These are phyloP conservation scores for Eutolmus rufibarbis DNA, from an alignment of 2,888 invertebrate species.

Conservation along the genomic window DNA sequence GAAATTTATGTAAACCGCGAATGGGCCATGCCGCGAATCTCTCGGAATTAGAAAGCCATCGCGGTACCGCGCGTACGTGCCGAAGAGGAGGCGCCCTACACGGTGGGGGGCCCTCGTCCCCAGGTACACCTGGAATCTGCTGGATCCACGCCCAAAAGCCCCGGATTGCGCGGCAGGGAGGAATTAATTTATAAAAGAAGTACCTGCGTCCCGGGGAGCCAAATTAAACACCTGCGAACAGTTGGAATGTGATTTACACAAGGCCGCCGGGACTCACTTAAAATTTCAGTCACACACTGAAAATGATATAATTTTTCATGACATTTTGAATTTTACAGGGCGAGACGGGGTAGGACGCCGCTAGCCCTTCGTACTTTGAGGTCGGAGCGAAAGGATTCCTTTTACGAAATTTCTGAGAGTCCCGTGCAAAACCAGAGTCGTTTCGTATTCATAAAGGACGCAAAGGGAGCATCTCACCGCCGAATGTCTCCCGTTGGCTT, in stretches of 20 bases:
- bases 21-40: background rate
- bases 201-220: background rate
- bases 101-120: background rate
- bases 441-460: slow-evolving; percentile 42
- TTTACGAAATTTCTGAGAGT: slow-evolving; percentile 24
- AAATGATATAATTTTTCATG: slow-evolving; percentile 42
- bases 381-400: slow-evolving; percentile 19
- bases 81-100: background rate
- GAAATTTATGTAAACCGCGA: slow-evolving; percentile 24
- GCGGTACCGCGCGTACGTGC: background rate
- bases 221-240: slow-evolving; percentile 43
- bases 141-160: background rate
- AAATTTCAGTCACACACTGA: slow-evolving; percentile 40
- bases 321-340: slow-evolving; percentile 34
- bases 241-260: slow-evolving; percentile 41
- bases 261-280: slow-evolving; percentile 35
- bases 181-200: slow-evolving; percentile 28
- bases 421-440: slow-evolving; percentile 2
- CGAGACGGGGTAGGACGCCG: background rate
- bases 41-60: slow-evolving; percentile 7
- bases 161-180: background rate
- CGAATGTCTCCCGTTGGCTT: slow-evolving; percentile 35
- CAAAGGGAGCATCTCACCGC: slow-evolving; percentile 27
- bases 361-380: background rate
- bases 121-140: no score